These are phyloP conservation scores for Dugesia japonica DNA, from an alignment of 2,888 invertebrate species.

Conservation along the genomic window DNA sequence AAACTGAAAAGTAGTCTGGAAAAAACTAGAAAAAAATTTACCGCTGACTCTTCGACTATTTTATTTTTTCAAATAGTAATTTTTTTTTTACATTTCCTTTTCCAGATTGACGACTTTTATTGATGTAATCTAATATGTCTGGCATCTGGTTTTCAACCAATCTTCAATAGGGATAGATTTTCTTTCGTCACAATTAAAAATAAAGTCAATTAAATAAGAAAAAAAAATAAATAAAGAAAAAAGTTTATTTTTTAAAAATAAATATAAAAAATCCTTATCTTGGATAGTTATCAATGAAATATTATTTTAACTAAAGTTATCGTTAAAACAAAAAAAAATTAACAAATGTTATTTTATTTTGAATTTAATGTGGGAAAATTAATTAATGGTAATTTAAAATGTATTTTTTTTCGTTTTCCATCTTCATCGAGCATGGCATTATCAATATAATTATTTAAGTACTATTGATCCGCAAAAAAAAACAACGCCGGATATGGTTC, in stretches of 20 bases:
- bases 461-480: background rate
- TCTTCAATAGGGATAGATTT: background rate
- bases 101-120: background rate
- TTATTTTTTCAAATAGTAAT: background rate
- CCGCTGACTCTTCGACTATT: conserved; percentile 5
- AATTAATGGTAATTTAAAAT: too few relatives aligned
- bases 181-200: background rate
- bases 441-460: background rate
- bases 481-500: conserved; percentile 9
- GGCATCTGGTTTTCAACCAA: conserved; percentile 13
- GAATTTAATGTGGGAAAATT: too few relatives aligned
- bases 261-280: too few relatives aligned
- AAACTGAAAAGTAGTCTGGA: too few relatives aligned
- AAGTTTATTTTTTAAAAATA: too few relatives aligned
- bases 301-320: too few relatives aligned
- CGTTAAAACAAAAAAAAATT: too few relatives aligned
- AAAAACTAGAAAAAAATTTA: background rate
- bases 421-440: background rate
- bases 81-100: conserved; percentile 20
- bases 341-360: too few relatives aligned
- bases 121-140: conserved; percentile 7
- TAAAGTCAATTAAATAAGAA: too few relatives aligned
- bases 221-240: too few relatives aligned
- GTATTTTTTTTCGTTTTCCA: background rate
- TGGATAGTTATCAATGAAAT: too few relatives aligned